Percentiles rank a stretch among this genome's conserved stretches.
phyloP scores from a whole-genome alignment of 2,113 vertebrate genomes.

The Calypte anna region DNA sequence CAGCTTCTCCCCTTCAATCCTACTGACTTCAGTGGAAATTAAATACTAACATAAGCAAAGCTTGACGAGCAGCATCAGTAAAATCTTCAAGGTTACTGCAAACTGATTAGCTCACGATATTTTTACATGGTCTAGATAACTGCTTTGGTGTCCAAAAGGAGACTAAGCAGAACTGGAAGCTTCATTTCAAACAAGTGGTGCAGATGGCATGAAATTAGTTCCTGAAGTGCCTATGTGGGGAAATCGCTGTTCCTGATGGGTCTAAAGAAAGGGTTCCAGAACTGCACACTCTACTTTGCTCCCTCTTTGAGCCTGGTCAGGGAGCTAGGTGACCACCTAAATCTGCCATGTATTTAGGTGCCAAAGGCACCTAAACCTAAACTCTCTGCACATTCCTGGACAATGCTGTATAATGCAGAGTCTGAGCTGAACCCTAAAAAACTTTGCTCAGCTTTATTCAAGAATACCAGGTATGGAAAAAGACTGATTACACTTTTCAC shows the following conservation, averaged over 20 bases:
- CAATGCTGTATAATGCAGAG: background rate
- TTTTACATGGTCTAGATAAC: background rate
- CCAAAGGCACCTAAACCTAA: background rate
- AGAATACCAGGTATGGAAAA: background rate
- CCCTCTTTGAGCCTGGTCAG: background rate
- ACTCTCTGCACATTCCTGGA: fast-evolving
- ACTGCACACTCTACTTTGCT: background rate
- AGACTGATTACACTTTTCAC: background rate
- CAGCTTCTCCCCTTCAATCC: background rate
- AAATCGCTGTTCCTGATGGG: background rate
- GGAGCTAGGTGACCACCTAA: background rate
- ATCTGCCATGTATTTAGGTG: background rate
- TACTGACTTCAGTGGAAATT: background rate
- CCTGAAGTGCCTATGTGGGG: background rate
- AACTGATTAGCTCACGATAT: background rate
- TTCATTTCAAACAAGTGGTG: background rate
- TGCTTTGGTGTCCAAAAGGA: background rate
- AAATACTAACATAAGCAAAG: background rate
- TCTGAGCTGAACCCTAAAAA: background rate
- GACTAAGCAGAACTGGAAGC: background rate
- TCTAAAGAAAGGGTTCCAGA: background rate
- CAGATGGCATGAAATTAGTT: background rate
- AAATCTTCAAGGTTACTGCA: background rate
- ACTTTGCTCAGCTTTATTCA: background rate
- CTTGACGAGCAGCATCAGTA: background rate